Evolutionary conservation across 2,888 invertebrate genomes (phyloP).

Genomic region (Cantharis rustica): DNA sequence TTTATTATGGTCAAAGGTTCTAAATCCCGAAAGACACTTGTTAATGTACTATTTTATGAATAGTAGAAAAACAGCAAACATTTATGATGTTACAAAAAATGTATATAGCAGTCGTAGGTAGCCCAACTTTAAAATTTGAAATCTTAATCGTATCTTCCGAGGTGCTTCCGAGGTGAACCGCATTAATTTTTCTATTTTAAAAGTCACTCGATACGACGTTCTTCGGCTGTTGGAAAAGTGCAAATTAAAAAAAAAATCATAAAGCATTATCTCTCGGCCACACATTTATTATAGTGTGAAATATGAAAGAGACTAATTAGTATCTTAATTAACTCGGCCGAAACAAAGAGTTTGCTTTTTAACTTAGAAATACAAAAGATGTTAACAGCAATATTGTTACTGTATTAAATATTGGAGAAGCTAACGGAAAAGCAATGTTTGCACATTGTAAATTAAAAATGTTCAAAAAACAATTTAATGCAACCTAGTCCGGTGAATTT

Average conservation of each 20-base stretch:
- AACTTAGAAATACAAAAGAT: background rate
- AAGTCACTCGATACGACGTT: background rate
- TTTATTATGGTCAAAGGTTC: background rate
- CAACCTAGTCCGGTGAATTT: background rate
- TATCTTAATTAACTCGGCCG: background rate
- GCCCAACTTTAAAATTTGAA: background rate
- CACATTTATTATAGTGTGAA: background rate
- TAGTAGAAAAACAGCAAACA: background rate
- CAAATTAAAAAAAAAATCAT: background rate
- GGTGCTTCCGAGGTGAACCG: no score
- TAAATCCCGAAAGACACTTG: background rate
- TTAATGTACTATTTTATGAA: background rate
- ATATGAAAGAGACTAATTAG: background rate
- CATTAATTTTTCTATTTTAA: background rate
- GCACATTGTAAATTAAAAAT: background rate
- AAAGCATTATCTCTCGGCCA: background rate
- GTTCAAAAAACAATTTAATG: background rate
- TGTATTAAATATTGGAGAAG: background rate
- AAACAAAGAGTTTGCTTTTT: background rate
- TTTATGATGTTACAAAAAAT: background rate
- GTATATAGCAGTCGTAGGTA: background rate
- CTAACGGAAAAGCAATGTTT: background rate
- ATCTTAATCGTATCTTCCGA: background rate
- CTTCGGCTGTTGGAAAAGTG: background rate
- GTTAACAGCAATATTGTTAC: background rate